Conservation (phyloP, 2,797 vertebrate genomes). For the Myotis vivesi region DNA sequence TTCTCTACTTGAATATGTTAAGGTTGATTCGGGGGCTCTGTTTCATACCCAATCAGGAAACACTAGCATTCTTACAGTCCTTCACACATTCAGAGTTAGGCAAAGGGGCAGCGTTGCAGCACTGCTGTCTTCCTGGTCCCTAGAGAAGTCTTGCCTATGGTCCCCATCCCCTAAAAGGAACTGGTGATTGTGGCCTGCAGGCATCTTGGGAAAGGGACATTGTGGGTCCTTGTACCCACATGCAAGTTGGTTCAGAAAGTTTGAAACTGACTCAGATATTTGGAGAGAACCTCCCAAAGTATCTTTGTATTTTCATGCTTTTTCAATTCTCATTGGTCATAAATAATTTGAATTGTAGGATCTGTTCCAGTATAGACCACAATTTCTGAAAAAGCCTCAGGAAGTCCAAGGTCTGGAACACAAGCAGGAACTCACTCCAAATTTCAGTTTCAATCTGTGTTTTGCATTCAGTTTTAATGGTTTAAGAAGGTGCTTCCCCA, state of each 20-base stretch:
- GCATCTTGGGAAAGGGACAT: not conserved
- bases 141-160: not conserved
- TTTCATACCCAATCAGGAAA: not conserved
- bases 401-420: not conserved
- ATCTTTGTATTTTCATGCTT: not conserved
- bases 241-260: not conserved
- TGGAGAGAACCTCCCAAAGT: not conserved
- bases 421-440: not conserved
- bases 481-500: not conserved
- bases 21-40: not conserved
- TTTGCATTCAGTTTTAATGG: not conserved
- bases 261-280: not conserved
- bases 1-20: not conserved
- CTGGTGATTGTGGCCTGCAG: not conserved
- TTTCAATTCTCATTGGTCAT: not conserved
- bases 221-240: not conserved
- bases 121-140: not conserved
- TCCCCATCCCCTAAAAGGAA: not conserved
- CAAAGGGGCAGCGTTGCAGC: not conserved
- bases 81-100: not conserved
- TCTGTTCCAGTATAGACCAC: not conserved
- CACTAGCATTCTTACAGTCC: not conserved
- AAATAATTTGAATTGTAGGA: not conserved
- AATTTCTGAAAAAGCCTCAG: constrained; percentile 9
- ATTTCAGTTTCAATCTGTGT: not conserved